Percentiles rank a stretch among this genome's conserved stretches.
These are phyloP conservation scores for Stenodera caucasica DNA, from an alignment of 2,888 invertebrate genomes.

Conservation along the genomic window DNA sequence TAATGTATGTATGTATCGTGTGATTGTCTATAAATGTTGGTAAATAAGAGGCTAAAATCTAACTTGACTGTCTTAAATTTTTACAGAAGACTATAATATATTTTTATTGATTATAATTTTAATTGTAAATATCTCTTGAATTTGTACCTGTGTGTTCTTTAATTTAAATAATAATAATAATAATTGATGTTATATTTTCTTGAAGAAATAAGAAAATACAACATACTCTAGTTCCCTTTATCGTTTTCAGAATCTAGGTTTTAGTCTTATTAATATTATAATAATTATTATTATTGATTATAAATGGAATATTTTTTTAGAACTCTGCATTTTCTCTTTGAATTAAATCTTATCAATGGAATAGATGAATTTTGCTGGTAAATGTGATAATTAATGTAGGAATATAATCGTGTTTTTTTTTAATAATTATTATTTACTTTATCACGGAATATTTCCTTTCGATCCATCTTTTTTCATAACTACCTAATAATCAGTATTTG, in stretches of 20 bases:
- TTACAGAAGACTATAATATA: slow-evolving; percentile 13
- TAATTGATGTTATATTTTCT: slow-evolving; percentile 18
- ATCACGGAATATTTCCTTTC: neutral
- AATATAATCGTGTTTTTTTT: neutral
- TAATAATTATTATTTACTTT: no score
- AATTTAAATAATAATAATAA: slow-evolving; percentile 21
- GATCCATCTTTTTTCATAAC: neutral
- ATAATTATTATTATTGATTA: neutral
- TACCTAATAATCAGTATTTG: neutral
- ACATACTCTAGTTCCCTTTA: neutral
- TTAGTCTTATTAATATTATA: no score
- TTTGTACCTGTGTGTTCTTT: slow-evolving; percentile 27
- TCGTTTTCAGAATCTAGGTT: neutral
- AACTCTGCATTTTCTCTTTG: neutral
- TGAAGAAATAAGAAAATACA: neutral
- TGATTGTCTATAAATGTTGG: slow-evolving; percentile 5
- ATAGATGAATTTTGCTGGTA: slow-evolving; percentile 24
- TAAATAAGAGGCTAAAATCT: slow-evolving; percentile 10
- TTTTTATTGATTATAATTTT: slow-evolving; percentile 13
- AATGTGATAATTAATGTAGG: slow-evolving; percentile 25
- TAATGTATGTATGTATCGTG: neutral
- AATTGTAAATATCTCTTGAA: slow-evolving; percentile 10
- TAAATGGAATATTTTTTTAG: slow-evolving; percentile 1
- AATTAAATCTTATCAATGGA: slow-evolving; percentile 5
- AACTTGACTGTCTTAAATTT: slow-evolving; percentile 25